These are phyloP conservation scores for Trogon surrucura DNA, from an alignment of 2,113 vertebrate genomes.

Conservation along the genomic window DNA sequence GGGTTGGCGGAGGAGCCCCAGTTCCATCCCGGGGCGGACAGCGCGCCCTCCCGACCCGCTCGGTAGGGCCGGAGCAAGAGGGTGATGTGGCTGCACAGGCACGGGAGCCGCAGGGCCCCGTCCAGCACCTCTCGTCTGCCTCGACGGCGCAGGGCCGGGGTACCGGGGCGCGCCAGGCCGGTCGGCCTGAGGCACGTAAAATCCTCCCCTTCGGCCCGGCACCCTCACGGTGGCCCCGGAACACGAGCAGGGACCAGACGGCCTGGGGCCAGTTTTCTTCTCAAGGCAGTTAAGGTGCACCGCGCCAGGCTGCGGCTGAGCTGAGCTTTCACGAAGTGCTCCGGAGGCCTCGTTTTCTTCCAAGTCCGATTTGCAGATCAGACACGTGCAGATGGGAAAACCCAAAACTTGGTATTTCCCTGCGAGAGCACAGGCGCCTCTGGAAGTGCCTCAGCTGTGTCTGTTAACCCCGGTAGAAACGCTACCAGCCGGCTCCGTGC, in stretches of 20 bases:
- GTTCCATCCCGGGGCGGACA: not conserved
- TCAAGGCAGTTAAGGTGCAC: not conserved
- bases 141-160: not conserved
- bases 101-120: not conserved
- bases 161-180: not conserved
- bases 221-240: not conserved
- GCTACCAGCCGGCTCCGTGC: too few species aligned
- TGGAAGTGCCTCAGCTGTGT: rapidly evolving
- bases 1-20: not conserved
- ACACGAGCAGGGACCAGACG: not conserved
- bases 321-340: not conserved
- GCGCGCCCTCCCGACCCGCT: not conserved
- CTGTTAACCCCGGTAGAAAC: too few species aligned
- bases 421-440: not conserved
- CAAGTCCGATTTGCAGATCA: not conserved
- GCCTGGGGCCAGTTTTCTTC: not conserved
- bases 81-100: not conserved
- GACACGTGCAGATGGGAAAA: rapidly evolving
- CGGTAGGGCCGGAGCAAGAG: not conserved
- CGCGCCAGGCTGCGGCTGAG: not conserved
- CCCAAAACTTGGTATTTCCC: not conserved
- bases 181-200: not conserved
- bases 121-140: not conserved
- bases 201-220: too few species aligned
- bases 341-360: not conserved